phyloP scores from a whole-genome alignment of 2,113 vertebrate genomes.

The Epinephelus cyanopodus region DNA sequence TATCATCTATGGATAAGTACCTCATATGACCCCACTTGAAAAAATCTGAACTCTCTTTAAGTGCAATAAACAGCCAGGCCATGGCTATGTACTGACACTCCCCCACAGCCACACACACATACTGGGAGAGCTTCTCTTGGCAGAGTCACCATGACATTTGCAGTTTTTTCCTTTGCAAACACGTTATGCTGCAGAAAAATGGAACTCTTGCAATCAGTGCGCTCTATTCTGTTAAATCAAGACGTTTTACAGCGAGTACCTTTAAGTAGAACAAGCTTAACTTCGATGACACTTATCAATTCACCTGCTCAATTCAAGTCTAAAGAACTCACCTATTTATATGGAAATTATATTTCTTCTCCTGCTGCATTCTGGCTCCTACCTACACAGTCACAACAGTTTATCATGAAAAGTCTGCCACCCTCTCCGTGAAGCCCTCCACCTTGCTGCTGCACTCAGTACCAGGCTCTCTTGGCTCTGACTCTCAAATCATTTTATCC shows the following conservation, averaged over 20 bases:
- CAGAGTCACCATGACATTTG: neutral
- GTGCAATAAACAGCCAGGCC: no score
- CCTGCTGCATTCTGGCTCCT: neutral
- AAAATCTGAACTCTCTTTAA: no score
- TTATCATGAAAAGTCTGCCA: constrained; percentile 8
- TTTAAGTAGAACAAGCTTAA: constrained; percentile 2
- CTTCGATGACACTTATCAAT: constrained; percentile 12
- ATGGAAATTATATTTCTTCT: constrained; percentile 36
- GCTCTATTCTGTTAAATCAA: neutral
- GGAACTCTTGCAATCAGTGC: neutral
- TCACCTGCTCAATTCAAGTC: constrained; percentile 32
- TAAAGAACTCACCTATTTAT: constrained; percentile 44
- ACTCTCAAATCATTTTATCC: neutral
- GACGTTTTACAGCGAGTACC: neutral
- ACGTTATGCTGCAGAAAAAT: neutral
- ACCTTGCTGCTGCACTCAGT: neutral
- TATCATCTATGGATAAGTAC: no score
- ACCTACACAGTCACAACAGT: neutral
- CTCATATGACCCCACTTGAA: no score
- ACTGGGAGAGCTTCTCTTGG: neutral
- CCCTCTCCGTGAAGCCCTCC: neutral
- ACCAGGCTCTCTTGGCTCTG: neutral
- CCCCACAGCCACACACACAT: neutral
- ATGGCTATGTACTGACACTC: no score
- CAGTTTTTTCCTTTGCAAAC: neutral